These are phyloP conservation scores for Coregonus suidteri DNA, from an alignment of 2,797 vertebrate species.

Conservation along the genomic window DNA sequence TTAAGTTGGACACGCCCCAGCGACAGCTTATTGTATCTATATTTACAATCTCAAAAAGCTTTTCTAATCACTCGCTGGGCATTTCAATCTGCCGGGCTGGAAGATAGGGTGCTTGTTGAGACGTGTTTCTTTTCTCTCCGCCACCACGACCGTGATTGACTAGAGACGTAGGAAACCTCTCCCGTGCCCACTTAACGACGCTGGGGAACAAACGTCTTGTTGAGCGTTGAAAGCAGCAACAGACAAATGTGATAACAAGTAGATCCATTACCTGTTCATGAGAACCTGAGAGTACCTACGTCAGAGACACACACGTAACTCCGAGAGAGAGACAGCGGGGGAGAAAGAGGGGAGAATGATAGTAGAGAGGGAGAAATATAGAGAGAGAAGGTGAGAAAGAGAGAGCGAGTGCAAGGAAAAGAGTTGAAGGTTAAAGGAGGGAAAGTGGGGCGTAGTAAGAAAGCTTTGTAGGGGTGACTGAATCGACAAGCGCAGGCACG, in stretches of 20 bases:
- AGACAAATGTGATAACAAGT: conserved; percentile 18
- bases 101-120: conserved; percentile 3
- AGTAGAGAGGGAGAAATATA: not conserved
- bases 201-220: conserved; percentile 23
- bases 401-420: not conserved
- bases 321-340: not conserved
- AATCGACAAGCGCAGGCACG: not conserved
- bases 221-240: conserved; percentile 18
- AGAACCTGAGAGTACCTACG: conserved; percentile 14
- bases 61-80: conserved; percentile 6
- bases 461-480: not conserved
- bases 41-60: conserved; percentile 22
- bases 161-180: conserved; percentile 25
- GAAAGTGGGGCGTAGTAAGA: not conserved
- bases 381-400: not conserved
- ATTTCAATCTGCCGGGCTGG: conserved; percentile 8
- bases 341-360: not conserved
- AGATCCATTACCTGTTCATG: conserved; percentile 23
- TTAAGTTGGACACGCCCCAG: too few relatives aligned
- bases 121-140: not conserved
- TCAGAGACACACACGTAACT: not conserved
- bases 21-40: too few relatives aligned
- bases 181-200: conserved; percentile 1
- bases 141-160: too few relatives aligned
- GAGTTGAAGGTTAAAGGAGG: not conserved